Evolutionary conservation across 1,140 invertebrate species (phyloP), one percentile per base, ranked within the genome.

Genomic region (Gryon sp.): DNA sequence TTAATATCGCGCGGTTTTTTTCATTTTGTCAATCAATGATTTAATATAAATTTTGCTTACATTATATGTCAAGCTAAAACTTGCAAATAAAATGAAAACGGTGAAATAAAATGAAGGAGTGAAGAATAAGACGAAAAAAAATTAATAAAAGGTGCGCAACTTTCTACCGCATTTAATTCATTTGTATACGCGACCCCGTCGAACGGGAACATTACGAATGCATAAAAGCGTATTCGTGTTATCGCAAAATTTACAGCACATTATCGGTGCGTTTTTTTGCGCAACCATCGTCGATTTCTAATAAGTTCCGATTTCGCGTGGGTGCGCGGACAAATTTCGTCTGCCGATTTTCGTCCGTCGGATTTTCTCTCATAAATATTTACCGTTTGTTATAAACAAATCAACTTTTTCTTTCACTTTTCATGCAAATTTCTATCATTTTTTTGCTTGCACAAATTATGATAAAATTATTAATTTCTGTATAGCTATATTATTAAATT

Each of bases 191-290:
- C 15, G 41, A 1, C 16, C 22, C 12, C 26, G 32, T 18, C 40
- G 43, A 72, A 62, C 40, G 57, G 34, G 48, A 70, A 70, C 36
- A 60, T 59, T 60, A 45, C 16, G 19, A 45, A 68, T 41, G 53
- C 36, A 36, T 62, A 69, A 69, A 60, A 60, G 52, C 43, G 52
- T 43, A 57, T 69, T 69, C 53, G 16, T 69, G 52, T 69, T 46
- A 34, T 40, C 40, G 28, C 28, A 4, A 22, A 53, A 48, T 30
- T 48, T 48, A 48, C 45, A 48, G 20, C 45, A 11, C 16, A 32
- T 48, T 48, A 48, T 48, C 45, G 26, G 15, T 8, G 24, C 8
- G 45, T 30, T 48, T 19, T 48, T 48, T 12, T 32, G 2, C 14
- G 2, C n/a, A n/a, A n/a, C 6, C 45, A 8, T 12, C 5, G 16